phyloP scores from a whole-genome alignment of 2,113 vertebrate genomes.

The Siniperca knerii region DNA sequence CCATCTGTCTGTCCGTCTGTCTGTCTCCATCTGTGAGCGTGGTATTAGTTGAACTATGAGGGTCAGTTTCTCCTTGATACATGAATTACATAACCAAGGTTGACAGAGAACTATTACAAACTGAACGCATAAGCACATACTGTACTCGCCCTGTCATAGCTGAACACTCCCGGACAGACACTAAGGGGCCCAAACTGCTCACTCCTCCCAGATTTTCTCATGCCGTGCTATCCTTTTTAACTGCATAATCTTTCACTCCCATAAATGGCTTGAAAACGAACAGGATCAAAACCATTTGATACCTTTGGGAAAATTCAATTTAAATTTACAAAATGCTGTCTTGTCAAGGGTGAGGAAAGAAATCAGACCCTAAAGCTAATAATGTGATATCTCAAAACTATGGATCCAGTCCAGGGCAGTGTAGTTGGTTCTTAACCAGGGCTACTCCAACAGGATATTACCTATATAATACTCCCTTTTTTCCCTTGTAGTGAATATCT shows the following conservation, averaged over 20 bases:
- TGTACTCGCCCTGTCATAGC: conserved; percentile 47
- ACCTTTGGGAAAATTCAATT: neutral
- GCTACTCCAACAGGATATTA: neutral
- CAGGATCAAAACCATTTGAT: conserved; percentile 1
- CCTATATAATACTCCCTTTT: neutral
- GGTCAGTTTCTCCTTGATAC: conserved; percentile 69
- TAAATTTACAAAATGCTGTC: conserved; percentile 4
- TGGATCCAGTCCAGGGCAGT: neutral
- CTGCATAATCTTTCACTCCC: conserved; percentile 42
- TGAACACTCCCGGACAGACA: conserved; percentile 54
- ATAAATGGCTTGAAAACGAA: conserved; percentile 56
- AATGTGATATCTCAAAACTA: neutral
- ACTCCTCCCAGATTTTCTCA: conserved; percentile 25
- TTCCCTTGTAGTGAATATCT: neutral
- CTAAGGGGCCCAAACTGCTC: conserved; percentile 33
- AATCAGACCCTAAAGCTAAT: neutral
- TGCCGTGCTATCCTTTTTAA: conserved; percentile 21
- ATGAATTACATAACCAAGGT: conserved; percentile 68
- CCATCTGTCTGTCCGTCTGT: conserved; percentile 48
- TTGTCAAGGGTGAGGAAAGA: conserved; percentile 1
- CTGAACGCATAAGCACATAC: conserved; percentile 55
- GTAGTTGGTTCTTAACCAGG: neutral
- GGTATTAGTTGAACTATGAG: conserved; percentile 63
- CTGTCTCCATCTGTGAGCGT: conserved; percentile 50
- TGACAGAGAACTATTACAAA: conserved; percentile 67